Evolutionary conservation across 2,797 vertebrate genomes (phyloP), one percentile per base, ranked within the genome.

Genomic region (Ataeniobius toweri): DNA sequence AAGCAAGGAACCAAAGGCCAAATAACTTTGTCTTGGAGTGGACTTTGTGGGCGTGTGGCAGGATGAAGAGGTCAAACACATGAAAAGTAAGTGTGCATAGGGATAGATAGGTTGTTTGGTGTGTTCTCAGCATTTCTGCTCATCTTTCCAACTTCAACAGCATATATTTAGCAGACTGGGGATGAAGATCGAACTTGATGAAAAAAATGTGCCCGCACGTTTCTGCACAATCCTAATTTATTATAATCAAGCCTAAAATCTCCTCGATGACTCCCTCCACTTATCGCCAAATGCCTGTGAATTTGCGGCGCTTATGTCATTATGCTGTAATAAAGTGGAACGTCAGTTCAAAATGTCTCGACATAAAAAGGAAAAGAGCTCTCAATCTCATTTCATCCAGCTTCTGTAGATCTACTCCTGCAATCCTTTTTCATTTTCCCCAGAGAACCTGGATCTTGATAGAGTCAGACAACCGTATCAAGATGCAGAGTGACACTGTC

Each of bases 381-480:
- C 80, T 85, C 75, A 73, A 70, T 87, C 81, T 91, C 86, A 85
- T 86, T 90, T 84, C 74, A 36, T 73, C 69, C 63, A 0, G 28
- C 81, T 74, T 88, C 83, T 85, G 76, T 84, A 65, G 84, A 81
- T 87, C 88, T 56, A 28, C 71, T 80, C 31, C 77, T 85, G 77
- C 85, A 79, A 81, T 85, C 74, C 80, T 77, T 81, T 89, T 80
- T 84, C 79, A 83, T 76, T 82, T 77, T 82, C 88, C 86, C 39
- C 58, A 20, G 85, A 89, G 90, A 91, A 85, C 75, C 76, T 76
- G 85, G 89, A 91, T 85, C 85, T 84, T 92, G 93, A 92, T 92
- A 72, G 89, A 87, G 76, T 90, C 86, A 91, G 92, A 92, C 93
- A 91, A 86, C 67, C 89, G 81, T 92, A 88, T 91, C 89, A 83